These are phyloP conservation scores for Lucilia sericata DNA, from an alignment of 1,140 invertebrate species.

Conservation along the genomic window DNA sequence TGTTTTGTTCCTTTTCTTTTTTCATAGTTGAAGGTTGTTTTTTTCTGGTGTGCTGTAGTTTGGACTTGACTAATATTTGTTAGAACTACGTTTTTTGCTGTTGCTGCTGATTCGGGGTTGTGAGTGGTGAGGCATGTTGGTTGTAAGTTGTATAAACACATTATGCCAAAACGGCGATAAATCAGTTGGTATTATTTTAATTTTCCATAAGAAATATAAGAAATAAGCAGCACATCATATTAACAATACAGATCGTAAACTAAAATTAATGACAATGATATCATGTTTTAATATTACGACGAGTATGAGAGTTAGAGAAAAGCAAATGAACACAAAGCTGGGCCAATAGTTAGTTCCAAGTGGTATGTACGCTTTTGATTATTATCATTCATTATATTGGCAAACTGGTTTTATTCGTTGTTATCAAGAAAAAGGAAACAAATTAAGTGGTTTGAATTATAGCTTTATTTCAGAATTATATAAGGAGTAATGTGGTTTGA, in stretches of 20 bases:
- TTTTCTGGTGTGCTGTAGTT: slow-evolving; percentile 4
- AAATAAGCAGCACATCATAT: slow-evolving; percentile 30
- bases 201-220: slow-evolving; percentile 32
- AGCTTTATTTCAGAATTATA: too few relatives aligned
- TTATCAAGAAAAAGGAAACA: not conserved
- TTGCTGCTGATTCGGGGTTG: not conserved
- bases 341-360: not conserved
- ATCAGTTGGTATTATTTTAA: slow-evolving; percentile 43
- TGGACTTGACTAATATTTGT: slow-evolving; percentile 40
- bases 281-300: slow-evolving; percentile 29
- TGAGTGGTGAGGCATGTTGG: not conserved
- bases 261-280: slow-evolving; percentile 39
- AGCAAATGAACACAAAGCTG: too few relatives aligned
- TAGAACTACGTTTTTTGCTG: slow-evolving; percentile 8
- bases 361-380: not conserved
- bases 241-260: slow-evolving; percentile 37
- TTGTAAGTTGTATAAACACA: slow-evolving; percentile 24
- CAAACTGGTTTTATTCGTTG: not conserved
- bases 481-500: too few relatives aligned
- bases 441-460: not conserved
- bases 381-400: slow-evolving; percentile 13
- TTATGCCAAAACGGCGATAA: slow-evolving; percentile 35
- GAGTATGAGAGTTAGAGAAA: too few relatives aligned
- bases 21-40: slow-evolving; percentile 23
- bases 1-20: not conserved